These are phyloP conservation scores for Coccyzus lansbergi DNA, from an alignment of 2,797 vertebrate species.

Conservation along the genomic window DNA sequence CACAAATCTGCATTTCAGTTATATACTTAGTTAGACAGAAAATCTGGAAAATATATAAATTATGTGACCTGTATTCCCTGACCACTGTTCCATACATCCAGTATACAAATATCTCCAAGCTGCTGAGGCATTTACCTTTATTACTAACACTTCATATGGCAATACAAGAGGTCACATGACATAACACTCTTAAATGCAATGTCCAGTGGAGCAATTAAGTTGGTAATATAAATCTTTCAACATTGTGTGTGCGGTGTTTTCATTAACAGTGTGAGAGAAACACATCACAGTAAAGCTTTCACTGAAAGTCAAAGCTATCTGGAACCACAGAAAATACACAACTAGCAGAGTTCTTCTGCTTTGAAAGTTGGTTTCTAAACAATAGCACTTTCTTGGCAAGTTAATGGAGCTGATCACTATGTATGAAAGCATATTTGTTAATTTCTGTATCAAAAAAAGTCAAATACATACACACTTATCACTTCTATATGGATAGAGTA, in stretches of 20 bases:
- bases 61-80: not conserved
- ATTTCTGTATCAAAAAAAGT: not conserved
- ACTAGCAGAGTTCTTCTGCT: not conserved
- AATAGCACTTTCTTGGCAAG: not conserved
- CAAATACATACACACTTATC: not conserved
- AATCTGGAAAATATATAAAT: not conserved
- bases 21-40: slow-evolving; percentile 24
- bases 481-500: not conserved
- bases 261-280: not conserved
- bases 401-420: not conserved
- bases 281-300: not conserved
- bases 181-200: not conserved
- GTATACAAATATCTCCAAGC: not conserved
- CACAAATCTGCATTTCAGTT: not conserved
- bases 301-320: not conserved
- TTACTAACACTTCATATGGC: not conserved
- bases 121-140: not conserved
- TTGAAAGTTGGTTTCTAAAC: not conserved
- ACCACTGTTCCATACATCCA: not conserved
- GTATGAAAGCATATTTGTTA: not conserved
- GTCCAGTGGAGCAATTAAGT: not conserved
- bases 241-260: not conserved
- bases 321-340: not conserved
- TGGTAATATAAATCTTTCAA: slow-evolving; percentile 6
- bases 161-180: not conserved